Percentiles rank a stretch among this genome's conserved stretches.
phyloP scores from a whole-genome alignment of 1,140 invertebrate species.

The Camponotus pennsylvanicus region DNA sequence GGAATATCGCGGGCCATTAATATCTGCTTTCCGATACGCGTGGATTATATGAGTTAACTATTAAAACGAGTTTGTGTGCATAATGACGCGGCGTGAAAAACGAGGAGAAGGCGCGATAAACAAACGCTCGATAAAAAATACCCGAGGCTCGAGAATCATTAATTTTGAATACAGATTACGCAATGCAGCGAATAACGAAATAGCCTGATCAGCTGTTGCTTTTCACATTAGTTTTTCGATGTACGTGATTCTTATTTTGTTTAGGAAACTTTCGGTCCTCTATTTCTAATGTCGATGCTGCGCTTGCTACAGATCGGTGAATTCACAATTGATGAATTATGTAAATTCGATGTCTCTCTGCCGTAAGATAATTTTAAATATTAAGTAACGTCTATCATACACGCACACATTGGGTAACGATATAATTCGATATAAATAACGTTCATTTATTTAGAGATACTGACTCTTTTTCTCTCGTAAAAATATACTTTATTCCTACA shows the following conservation, averaged over 20 bases:
- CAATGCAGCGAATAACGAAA: neutral
- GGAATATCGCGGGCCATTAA: conserved; percentile 70
- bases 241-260: neutral
- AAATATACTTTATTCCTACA: neutral
- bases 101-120: conserved; percentile 35
- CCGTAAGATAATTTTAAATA: conserved; percentile 45
- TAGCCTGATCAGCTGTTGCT: conserved; percentile 4
- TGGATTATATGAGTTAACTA: conserved; percentile 67
- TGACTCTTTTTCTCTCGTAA: neutral
- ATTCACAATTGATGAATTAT: conserved; percentile 52
- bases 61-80: conserved; percentile 64
- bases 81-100: conserved; percentile 52
- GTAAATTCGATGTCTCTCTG: conserved; percentile 40
- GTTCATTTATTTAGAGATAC: neutral
- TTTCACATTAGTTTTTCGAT: neutral
- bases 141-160: neutral
- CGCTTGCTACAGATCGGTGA: neutral
- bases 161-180: neutral
- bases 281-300: neutral
- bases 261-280: conserved; percentile 3
- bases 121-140: conserved; percentile 26
- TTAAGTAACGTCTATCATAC: conserved; percentile 19
- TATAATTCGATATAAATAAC: neutral
- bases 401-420: neutral
- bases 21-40: conserved; percentile 68